Evolutionary conservation across 1,140 invertebrate genomes (phyloP).

Genomic region (Drosophila tani): DNA sequence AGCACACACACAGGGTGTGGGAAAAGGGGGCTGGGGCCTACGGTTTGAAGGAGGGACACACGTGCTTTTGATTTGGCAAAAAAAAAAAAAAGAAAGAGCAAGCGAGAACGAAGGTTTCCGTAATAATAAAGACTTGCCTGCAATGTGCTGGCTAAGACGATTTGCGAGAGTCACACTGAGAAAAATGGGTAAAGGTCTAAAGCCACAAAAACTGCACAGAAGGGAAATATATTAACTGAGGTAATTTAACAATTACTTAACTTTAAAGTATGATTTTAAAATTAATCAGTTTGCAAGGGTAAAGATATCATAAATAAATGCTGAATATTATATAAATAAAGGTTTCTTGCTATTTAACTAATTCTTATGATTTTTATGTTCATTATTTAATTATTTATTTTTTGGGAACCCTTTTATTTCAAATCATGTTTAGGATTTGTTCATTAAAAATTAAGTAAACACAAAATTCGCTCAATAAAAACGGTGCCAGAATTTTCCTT

Average conservation of each 20-base stretch:
- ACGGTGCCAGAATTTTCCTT: too few species aligned
- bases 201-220: too few species aligned
- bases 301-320: not conserved
- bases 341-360: too few species aligned
- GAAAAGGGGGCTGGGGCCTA: not conserved
- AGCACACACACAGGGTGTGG: conserved; percentile 4
- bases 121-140: conserved; percentile 69
- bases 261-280: not conserved
- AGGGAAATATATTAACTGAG: not conserved
- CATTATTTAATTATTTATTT: too few species aligned
- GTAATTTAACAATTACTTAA: not conserved
- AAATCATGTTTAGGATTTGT: not conserved
- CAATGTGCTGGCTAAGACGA: conserved; percentile 67
- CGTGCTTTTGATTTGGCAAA: conserved; percentile 73
- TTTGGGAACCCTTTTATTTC: too few species aligned
- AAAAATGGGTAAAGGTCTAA: not conserved
- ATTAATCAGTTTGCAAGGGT: not conserved
- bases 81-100: conserved; percentile 32
- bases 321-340: too few species aligned
- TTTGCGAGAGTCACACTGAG: conserved; percentile 41
- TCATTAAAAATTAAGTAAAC: not conserved
- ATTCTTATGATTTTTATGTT: too few species aligned
- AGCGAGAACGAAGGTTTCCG: conserved; percentile 28
- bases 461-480: not conserved
- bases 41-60: conserved; percentile 44